Base-by-base conservation (phyloP, 2,888 invertebrate genomes). In the Alsophila aescularia region DNA sequence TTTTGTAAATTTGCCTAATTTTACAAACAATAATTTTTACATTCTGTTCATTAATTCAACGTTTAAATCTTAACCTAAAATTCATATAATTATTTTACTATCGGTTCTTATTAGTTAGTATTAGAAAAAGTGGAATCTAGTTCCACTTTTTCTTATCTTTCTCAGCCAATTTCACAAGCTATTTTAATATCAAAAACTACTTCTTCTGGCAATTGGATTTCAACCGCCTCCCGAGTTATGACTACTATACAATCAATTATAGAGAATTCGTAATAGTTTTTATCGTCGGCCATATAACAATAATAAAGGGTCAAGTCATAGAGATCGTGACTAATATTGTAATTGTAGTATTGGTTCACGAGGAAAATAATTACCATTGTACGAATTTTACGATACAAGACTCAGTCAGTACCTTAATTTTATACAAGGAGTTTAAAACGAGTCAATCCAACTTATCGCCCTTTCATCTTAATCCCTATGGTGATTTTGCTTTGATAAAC, bases 311-410 rank as follows among this genome's bases (percentile, higher is more conserved):
- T 75, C 73, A 71, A 82, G 76, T 76, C 72, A 75, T 78, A 79
- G 66, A 70, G 77, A 77, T 84, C 88, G 86, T 87, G 81, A 82
- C 90, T 85, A 89, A 91, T 87, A 74, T 68, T 75, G 73, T 82
- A 87, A 87, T 88, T 83, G 84, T 82, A 81, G 83, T 89, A 90
- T 89, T 87, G 88, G 86, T 85, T 85, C 86, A 82, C 80, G 78
- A 84, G 80, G 81, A 79, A 86, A 86, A 89, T 87, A 88, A 90
- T 90, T 86, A 87, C 82, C 86, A 88, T 82, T 77, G 34, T 40
- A 40, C 16, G 79, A 79, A 73, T 77, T 80, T 79, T 10, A 27
- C n/a, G 4, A 29, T 37, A 48, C 34, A 27, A 3, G 9, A 14
- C 12, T 4, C 4, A 6, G 9, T 9, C 54, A 49, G 54, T 40